Conservation (phyloP, 1,140 invertebrate species). For the Sitophilus oryzae region DNA sequence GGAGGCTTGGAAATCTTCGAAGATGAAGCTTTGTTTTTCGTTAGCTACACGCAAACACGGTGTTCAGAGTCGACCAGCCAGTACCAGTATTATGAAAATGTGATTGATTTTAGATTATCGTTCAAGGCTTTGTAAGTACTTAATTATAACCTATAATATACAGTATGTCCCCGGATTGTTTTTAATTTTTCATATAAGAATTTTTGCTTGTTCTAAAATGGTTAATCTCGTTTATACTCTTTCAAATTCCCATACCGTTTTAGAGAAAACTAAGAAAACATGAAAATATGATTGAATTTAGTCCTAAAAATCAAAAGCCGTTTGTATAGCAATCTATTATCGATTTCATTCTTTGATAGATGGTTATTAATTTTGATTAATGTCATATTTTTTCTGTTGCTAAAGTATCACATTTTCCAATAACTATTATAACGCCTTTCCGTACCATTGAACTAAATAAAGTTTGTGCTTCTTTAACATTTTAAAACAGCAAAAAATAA, state of each 20-base stretch:
- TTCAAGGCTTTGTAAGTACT: constrained; percentile 18
- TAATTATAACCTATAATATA: too few species aligned
- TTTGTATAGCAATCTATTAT: too few species aligned
- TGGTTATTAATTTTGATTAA: too few species aligned
- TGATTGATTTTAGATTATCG: constrained; percentile 17
- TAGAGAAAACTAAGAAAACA: not conserved
- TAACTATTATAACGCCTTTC: too few species aligned
- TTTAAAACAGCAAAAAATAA: too few species aligned
- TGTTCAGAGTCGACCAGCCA: constrained; percentile 18
- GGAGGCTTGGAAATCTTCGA: constrained; percentile 46
- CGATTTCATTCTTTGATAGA: too few species aligned
- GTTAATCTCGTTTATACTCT: not conserved
- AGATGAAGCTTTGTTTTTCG: constrained; percentile 44
- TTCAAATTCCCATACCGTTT: not conserved
- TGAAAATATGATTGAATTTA: not conserved
- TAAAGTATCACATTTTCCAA: too few species aligned
- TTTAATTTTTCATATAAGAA: not conserved
- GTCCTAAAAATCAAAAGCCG: not conserved
- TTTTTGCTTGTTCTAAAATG: not conserved
- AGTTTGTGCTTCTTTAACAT: too few species aligned
- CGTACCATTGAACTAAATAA: too few species aligned
- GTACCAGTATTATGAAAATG: constrained; percentile 14
- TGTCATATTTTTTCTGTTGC: too few species aligned
- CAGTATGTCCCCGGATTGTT: too few species aligned
- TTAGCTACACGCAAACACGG: constrained; percentile 41